Evolutionary conservation across 2,113 vertebrate genomes (phyloP).

Genomic region (Tyto alba): DNA sequence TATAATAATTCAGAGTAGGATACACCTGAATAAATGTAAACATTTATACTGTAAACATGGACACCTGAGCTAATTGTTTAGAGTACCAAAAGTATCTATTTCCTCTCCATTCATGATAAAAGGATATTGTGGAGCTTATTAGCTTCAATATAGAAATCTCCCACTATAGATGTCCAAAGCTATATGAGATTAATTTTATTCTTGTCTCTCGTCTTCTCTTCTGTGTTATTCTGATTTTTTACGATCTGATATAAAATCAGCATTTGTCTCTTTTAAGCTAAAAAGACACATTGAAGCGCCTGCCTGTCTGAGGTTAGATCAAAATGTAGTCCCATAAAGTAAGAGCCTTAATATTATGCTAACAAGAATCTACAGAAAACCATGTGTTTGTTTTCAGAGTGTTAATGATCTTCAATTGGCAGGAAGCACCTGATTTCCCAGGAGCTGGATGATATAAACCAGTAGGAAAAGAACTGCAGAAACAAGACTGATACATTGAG

Average conservation of each 20-base stretch:
- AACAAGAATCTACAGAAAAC: neutral
- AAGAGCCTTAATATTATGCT: neutral
- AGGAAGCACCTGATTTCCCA: constrained; percentile 23
- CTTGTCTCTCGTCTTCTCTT: neutral
- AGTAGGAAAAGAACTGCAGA: neutral
- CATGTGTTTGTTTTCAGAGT: neutral
- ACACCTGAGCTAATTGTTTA: neutral
- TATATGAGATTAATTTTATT: neutral
- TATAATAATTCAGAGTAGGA: neutral
- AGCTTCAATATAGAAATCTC: neutral
- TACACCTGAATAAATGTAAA: neutral
- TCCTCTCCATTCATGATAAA: neutral
- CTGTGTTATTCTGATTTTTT: neutral
- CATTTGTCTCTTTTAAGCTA: neutral
- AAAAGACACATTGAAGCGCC: neutral
- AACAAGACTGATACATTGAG: neutral
- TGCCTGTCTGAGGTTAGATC: neutral
- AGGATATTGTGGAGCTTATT: neutral
- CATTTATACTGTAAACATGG: neutral
- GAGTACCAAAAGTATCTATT: neutral
- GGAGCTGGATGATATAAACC: neutral
- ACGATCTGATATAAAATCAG: neutral
- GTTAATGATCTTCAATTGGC: constrained; percentile 8
- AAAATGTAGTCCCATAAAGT: neutral
- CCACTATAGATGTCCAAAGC: neutral